phyloP scores from a whole-genome alignment of 2,797 vertebrate species.

The Chromis chromis region DNA sequence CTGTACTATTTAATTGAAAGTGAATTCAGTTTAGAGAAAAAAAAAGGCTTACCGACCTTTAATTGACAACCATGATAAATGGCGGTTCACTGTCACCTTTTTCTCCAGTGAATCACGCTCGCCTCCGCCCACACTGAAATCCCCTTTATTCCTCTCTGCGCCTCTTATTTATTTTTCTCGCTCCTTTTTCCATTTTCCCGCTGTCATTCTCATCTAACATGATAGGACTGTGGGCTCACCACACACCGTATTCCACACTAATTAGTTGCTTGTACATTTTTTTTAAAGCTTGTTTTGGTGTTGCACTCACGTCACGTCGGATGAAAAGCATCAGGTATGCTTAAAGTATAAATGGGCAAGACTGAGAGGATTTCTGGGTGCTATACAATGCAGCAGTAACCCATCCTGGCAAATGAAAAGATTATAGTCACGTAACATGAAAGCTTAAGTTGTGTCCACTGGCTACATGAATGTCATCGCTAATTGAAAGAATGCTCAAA shows the following conservation, averaged over 20 bases:
- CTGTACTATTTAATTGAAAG: slow-evolving; percentile 36
- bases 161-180: slow-evolving; percentile 1
- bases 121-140: slow-evolving; percentile 13
- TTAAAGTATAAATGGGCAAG: slow-evolving; percentile 39
- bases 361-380: slow-evolving; percentile 39
- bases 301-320: slow-evolving; percentile 37
- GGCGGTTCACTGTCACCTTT: slow-evolving; percentile 32
- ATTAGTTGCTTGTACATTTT: slow-evolving; percentile 42
- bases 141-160: slow-evolving; percentile 13
- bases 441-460: slow-evolving; percentile 35
- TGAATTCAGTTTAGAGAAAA: slow-evolving; percentile 38
- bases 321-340: slow-evolving; percentile 46
- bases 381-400: slow-evolving; percentile 21
- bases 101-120: slow-evolving; percentile 14
- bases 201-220: slow-evolving; percentile 10
- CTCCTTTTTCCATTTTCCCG: background rate
- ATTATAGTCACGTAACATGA: slow-evolving; percentile 30
- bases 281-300: slow-evolving; percentile 23
- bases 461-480: slow-evolving; percentile 25
- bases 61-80: slow-evolving; percentile 66
- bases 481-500: slow-evolving; percentile 16
- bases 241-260: slow-evolving; percentile 3
- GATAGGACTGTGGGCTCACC: slow-evolving; percentile 3
- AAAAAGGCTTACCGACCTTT: slow-evolving; percentile 28
- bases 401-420: slow-evolving; percentile 33